Conservation (phyloP, 1,140 invertebrate species). For the Antheraea pernyi region DNA sequence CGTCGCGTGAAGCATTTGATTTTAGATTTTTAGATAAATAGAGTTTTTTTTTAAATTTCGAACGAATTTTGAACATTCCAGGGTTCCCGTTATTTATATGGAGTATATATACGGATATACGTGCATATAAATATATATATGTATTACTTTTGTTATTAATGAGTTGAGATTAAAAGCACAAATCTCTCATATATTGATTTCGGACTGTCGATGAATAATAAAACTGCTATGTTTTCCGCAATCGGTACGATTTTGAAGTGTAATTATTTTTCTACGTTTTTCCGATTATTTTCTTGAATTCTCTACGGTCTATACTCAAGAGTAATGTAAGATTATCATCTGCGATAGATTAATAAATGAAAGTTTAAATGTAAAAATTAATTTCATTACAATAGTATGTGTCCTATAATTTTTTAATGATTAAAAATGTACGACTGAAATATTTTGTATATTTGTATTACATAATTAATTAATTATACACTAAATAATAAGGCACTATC, state of each 20-base stretch:
- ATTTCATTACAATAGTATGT: background rate
- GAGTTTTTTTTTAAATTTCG: conserved; percentile 33
- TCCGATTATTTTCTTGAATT: no score
- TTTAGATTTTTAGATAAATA: conserved; percentile 57
- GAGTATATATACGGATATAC: background rate
- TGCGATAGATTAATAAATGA: background rate
- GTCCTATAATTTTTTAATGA: background rate
- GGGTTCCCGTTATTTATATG: conserved; percentile 37
- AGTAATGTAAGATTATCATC: background rate
- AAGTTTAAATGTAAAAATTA: background rate
- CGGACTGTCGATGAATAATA: background rate
- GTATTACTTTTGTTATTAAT: conserved; percentile 8
- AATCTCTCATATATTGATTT: conserved; percentile 31
- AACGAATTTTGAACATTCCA: conserved; percentile 68
- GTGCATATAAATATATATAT: conserved; percentile 20
- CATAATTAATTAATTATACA: conserved; percentile 13
- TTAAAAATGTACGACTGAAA: conserved; percentile 41
- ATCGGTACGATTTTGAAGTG: no score
- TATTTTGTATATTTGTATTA: conserved; percentile 68
- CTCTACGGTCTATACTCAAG: no score
- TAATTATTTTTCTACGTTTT: no score
- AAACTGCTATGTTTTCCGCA: no score
- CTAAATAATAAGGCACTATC: background rate
- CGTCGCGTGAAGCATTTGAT: conserved; percentile 70
- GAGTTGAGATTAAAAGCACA: conserved; percentile 59